Evolutionary conservation across 2,888 invertebrate genomes (phyloP).

Genomic region (Adineta ricciae): DNA sequence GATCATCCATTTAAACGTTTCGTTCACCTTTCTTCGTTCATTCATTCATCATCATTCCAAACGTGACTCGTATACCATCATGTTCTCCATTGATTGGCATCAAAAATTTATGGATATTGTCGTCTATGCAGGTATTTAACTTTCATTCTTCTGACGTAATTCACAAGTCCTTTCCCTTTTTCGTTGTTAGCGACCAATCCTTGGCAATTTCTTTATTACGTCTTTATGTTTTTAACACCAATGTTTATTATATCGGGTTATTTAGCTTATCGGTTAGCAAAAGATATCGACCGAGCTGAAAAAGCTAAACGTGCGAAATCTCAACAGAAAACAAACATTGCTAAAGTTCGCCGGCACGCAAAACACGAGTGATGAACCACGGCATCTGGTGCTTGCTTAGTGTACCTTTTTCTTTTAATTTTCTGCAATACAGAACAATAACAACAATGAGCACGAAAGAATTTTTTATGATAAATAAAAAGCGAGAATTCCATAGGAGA

Average conservation of each 20-base stretch:
- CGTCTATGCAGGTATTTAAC: not conserved
- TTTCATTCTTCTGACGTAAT: not conserved
- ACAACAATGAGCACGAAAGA: not conserved
- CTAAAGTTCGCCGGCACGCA: not conserved
- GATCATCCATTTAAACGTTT: too few relatives aligned
- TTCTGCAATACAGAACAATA: not conserved
- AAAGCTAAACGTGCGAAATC: not conserved
- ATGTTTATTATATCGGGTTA: not conserved
- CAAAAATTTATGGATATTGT: not conserved
- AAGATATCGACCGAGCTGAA: not conserved
- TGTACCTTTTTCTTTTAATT: not conserved
- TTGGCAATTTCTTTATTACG: not conserved
- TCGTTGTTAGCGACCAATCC: not conserved
- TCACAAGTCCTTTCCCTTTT: not conserved
- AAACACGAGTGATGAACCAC: not conserved
- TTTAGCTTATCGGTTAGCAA: not conserved
- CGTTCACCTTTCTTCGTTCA: too few relatives aligned
- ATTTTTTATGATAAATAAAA: constrained; percentile 1
- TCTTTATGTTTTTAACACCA: not conserved
- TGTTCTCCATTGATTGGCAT: constrained; percentile 2
- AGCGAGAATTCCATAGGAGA: not conserved
- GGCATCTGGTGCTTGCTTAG: not conserved
- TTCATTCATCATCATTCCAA: too few relatives aligned
- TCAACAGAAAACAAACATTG: not conserved
- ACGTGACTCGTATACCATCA: not conserved